Evolutionary conservation across 2,113 vertebrate species (phyloP), one percentile per base, ranked within the genome.

Genomic region (Platycercus adscitus): DNA sequence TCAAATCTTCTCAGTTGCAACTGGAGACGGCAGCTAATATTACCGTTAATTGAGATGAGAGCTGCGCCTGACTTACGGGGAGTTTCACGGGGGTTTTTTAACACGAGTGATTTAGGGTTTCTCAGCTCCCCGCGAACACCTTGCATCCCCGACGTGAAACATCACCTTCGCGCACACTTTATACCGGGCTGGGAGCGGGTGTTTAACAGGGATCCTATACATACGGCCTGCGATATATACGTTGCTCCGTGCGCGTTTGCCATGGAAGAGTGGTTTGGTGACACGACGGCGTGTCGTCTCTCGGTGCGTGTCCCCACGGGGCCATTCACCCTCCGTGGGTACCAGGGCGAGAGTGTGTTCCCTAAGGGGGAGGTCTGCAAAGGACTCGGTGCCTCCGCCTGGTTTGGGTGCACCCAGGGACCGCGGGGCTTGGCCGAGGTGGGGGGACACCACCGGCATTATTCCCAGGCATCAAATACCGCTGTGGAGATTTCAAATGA

Each of bases 401-500:
- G 25, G 2, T 82, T 65, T 21, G 52, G 17, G 43, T 39, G 35
- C 21, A 44, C 5, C 16, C 20, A 4, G 46, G 53, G n/a, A 18
- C 1, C 5, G 13, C 12, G 53, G 29, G 25, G 19, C 25, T 41
- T 50, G 65, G 39, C 52, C 20, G 75, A 64, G 41, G 20, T 35
- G 33, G 21, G 56, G 56, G 17, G 55, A 37, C 29, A 17, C 21
- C 2, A 64, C 39, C 80, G 3, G 87, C 16, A n/a, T 86, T 56
- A 88, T 87, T 96, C 93, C 80, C 93, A 75, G 66, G 94, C 86
- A 79, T 39, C 92, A 26, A 44, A 46, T 5, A 12, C 76, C 4
- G 77, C 96, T 80, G 91, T 6, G 91, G 88, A 70, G 76, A 95
- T 94, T 97, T 97, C 31, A 58, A 68, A 88, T 33, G 58, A 95